These are phyloP conservation scores for Pteromalus puparum DNA, from an alignment of 1,140 invertebrate species.

Conservation along the genomic window DNA sequence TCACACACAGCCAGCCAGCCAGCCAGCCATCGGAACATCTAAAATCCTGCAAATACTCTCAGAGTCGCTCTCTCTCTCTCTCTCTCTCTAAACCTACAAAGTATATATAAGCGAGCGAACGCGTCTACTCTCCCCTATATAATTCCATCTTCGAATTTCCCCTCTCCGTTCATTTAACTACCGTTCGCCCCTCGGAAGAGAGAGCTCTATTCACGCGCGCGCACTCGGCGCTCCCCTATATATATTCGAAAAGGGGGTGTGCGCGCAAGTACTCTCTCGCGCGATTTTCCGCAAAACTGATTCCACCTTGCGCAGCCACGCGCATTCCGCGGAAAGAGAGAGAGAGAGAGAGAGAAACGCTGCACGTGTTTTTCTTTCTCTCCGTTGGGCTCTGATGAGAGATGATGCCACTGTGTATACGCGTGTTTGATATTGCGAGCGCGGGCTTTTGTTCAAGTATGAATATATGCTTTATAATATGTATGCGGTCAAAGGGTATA, in stretches of 20 bases:
- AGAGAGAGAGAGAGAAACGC: no score
- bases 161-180: constrained; percentile 23
- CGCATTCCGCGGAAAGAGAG: background rate
- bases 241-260: background rate
- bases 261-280: background rate
- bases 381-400: background rate
- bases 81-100: background rate
- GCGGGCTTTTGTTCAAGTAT: background rate
- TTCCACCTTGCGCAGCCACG: constrained; percentile 12
- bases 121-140: background rate
- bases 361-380: background rate
- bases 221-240: background rate
- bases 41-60: no score
- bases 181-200: background rate
- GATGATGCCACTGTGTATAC: background rate
- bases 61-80: background rate
- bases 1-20: background rate
- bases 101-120: background rate
- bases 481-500: constrained; percentile 13
- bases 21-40: no score
- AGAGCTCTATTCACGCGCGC: background rate
- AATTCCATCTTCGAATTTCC: constrained; percentile 30
- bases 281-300: constrained; percentile 50
- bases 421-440: background rate
- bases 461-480: background rate